Base-by-base conservation (phyloP, 1,140 invertebrate genomes). In the Augochlora pura region DNA sequence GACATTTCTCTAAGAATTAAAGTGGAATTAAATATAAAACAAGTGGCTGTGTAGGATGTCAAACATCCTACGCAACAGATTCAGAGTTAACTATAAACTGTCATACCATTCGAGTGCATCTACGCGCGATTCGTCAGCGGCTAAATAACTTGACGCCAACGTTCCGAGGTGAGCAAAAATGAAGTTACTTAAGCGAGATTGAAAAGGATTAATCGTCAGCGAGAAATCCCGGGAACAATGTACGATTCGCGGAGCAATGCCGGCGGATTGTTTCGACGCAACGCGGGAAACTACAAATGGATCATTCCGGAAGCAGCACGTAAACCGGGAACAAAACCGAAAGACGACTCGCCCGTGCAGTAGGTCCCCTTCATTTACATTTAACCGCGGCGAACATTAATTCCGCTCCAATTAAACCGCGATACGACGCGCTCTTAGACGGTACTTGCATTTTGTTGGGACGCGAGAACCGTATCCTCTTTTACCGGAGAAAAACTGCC, bases 331-430 rank as follows among this genome's bases (percentile, higher is more conserved):
- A 69, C 65, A 68, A 84, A 84, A 73, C 25, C 65, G 52, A 85
- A 85, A 71, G 79, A 68, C 79, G 83, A 85, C 72, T 71, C 69
- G 25, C 23, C 62, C 38, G 25, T 49, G 38, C 49, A 25, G 25
- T 57, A 27, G 65, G 73, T 63, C 69, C 49, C 59, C 74, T 79
- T 70, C 69, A 82, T 83, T 79, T 83, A 77, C 83, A 87, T 75
- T 80, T 80, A 75, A 80, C 70, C 71, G 38, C 62, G 64, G 70
- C 71, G 83, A 78, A 85, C 83, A 84, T 86, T 86, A 82, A 85
- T 86, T 85, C 74, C 74, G 74, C 79, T 80, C 84, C 84, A 85
- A 85, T 86, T 86, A 86, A 86, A 85, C 74, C 75, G 70, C 74
- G 79, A 71, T 81, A 84, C 83, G 64, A 54, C 60, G 68, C 57